Percentiles rank a stretch among this genome's conserved stretches.
phyloP scores from a whole-genome alignment of 1,140 invertebrate genomes.

The Bombus affinis region DNA sequence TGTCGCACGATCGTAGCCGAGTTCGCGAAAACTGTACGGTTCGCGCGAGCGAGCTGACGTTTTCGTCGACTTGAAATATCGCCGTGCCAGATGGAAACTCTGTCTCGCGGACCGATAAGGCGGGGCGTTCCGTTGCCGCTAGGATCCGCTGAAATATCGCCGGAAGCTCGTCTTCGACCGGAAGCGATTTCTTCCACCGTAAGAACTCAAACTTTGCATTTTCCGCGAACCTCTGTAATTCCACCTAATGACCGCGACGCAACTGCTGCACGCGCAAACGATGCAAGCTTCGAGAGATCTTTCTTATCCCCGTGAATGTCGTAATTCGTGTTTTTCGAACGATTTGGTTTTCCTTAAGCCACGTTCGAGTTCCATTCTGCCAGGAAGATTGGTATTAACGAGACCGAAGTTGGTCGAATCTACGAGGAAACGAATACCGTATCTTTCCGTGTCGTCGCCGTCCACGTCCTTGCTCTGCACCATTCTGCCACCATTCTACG shows the following conservation, averaged over 20 bases:
- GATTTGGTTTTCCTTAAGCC: not conserved
- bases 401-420: not conserved
- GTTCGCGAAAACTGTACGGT: no score
- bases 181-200: conserved; percentile 15
- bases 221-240: not conserved
- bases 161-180: conserved; percentile 39
- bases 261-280: not conserved
- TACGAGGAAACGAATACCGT: no score
- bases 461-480: not conserved
- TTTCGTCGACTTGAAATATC: not conserved
- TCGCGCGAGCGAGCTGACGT: no score
- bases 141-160: conserved; percentile 40
- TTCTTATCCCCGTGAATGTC: no score
- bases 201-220: conserved; percentile 32
- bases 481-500: not conserved
- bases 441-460: no score
- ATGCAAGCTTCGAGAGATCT: not conserved
- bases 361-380: not conserved
- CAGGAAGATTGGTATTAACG: not conserved
- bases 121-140: no score
- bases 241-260: not conserved
- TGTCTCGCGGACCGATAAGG: not conserved
- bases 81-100: not conserved
- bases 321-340: not conserved
- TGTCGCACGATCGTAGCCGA: not conserved